Evolutionary conservation across 2,113 vertebrate genomes (phyloP), one percentile per base, ranked within the genome.

Genomic region (Chroicocephalus ridibundus): DNA sequence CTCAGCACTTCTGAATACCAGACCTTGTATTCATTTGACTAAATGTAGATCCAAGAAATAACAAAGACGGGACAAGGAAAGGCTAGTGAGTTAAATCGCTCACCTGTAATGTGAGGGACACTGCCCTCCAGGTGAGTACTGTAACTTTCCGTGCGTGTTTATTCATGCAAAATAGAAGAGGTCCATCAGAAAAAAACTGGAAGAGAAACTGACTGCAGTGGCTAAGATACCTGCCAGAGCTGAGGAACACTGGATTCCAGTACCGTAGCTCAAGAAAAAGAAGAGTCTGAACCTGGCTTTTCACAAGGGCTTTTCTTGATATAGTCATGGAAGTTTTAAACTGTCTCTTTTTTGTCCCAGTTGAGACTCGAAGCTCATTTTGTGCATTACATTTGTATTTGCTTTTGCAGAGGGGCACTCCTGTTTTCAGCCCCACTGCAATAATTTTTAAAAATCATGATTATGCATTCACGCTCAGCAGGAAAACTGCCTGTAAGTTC

Each of bases 191-290:
- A 85, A 27, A 40, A 38, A 32, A 9, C 11, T 5, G 72, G 71
- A 31, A 58, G 11, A 65, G 49, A 13, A 64, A 5, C 44, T 7
- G 18, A 34, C 66, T 82, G 74, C 49, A 25, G 0, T 19, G 52
- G 4, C 49, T 52, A 5, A 10, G 15, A 3, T 10, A 42, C 32
- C 70, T 75, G 46, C 65, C 34, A 51, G 15, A 82, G 51, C 60
- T 15, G 77, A 32, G n/a, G 38, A 42, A 46, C 26, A 1, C 8
- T 16, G 3, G 21, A 26, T 66, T n/a, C 25, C 83, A 78, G 36
- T 1, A 0, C 2, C 15, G 32, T 13, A n/a, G 13, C 74, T 62
- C 14, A 3, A 57, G 86, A 51, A 61, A 24, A 58, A 6, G 1
- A 7, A 13, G 62, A 29, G 38, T 3, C 74, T 78, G 38, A 62